phyloP scores from a whole-genome alignment of 2,888 invertebrate genomes.

The Sylvicola fuscatus region DNA sequence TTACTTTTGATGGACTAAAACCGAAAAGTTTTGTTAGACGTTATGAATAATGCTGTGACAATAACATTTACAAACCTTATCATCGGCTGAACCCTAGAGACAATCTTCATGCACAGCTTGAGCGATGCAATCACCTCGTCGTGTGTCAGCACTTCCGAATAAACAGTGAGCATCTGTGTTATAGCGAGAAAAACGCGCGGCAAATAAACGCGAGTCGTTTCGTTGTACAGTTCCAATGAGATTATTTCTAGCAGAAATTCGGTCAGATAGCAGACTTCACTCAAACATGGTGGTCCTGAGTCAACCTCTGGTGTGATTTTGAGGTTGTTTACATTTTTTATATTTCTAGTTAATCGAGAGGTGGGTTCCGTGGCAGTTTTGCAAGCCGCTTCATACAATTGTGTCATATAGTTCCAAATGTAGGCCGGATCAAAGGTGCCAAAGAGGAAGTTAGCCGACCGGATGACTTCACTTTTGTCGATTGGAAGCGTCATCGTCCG shows the following conservation, averaged over 20 bases:
- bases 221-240: conserved; percentile 51
- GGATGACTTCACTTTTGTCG: conserved; percentile 45
- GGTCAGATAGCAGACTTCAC: conserved; percentile 49
- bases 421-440: conserved; percentile 67
- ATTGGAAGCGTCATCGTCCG: conserved; percentile 34
- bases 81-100: conserved; percentile 52
- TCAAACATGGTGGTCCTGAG: conserved; percentile 37
- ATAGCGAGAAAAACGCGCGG: conserved; percentile 54
- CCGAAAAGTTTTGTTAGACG: not conserved
- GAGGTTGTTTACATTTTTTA: conserved; percentile 4
- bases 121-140: conserved; percentile 42
- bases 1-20: too few species aligned
- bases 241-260: conserved; percentile 58
- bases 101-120: conserved; percentile 47
- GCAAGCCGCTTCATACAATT: conserved; percentile 37
- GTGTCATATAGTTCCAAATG: conserved; percentile 62
- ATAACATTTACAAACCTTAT: conserved; percentile 20
- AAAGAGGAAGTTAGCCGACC: conserved; percentile 67
- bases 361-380: conserved; percentile 14
- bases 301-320: conserved; percentile 31
- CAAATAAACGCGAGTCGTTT: conserved; percentile 55
- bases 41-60: not conserved
- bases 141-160: conserved; percentile 26
- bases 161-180: conserved; percentile 34
- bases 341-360: conserved; percentile 8